phyloP scores from a whole-genome alignment of 2,888 invertebrate species.

The Cephus pulcher region DNA sequence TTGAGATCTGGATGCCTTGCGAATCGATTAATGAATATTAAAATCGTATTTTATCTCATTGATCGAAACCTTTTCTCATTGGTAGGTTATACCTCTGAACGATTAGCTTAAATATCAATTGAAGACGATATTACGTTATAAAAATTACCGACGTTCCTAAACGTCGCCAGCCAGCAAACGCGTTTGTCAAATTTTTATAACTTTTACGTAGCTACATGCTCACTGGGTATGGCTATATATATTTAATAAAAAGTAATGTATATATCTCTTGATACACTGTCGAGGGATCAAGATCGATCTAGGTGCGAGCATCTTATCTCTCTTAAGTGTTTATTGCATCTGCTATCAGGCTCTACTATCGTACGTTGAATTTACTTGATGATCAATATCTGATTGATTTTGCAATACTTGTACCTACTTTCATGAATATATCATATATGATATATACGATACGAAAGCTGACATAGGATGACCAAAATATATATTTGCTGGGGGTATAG shows the following conservation, averaged over 20 bases:
- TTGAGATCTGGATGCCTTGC: neutral
- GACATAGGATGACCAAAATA: neutral
- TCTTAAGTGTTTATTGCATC: conserved; percentile 48
- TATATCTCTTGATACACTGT: neutral
- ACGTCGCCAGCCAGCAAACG: neutral
- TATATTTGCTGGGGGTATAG: neutral
- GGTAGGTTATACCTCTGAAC: neutral
- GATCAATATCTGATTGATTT: neutral
- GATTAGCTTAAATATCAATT: neutral
- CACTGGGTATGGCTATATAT: neutral
- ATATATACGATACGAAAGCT: neutral
- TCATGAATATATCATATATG: neutral
- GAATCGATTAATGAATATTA: neutral
- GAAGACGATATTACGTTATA: neutral
- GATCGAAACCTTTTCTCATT: neutral
- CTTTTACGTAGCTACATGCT: no score
- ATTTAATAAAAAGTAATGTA: neutral
- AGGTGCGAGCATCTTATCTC: conserved; percentile 35
- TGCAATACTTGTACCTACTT: neutral
- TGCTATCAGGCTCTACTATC: conserved; percentile 42
- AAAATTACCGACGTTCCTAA: neutral
- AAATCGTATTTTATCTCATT: neutral
- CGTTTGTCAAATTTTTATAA: no score
- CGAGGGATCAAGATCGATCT: conserved; percentile 33
- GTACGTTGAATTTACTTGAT: conserved; percentile 19